Evolutionary conservation across 1,140 invertebrate species (phyloP), one percentile per base, ranked within the genome.

Genomic region (Magallana angulata): DNA sequence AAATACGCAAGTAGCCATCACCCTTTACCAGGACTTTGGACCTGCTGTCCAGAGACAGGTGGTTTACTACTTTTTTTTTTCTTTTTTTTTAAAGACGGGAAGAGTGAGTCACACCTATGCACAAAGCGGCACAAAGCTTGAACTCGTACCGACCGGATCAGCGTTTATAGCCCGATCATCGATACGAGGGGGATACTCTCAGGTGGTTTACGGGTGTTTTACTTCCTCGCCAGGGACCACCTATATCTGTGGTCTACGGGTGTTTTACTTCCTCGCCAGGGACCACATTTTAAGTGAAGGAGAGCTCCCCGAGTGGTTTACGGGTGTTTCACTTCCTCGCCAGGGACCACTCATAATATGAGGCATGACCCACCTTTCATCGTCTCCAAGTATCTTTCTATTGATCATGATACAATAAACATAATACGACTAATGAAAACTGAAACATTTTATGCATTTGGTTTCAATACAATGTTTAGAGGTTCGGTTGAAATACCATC

Each of bases 401-500:
- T 18, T 4, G 0, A 24, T 76, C 36, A 24, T 76, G 9, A 30
- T 18, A 24, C 9, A 24, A 12, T 16, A 12, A 76, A 18, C n/a
- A 24, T 36, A 76, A 30, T 11, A 24, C 5, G 9, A 76, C 18
- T 18, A 24, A 24, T 76, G 18, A 18, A n/a, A 16, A 36, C 36
- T 11, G n/a, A 18, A 12, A 76, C 18, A 11, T 18, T 76, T 16
- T 76, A 76, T 36, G 18, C 36, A 24, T 18, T 3, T 18, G 88
- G 85, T 56, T 81, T 62, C 7, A 86, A 58, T 11, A 48, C 60
- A 12, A 86, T 11, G n/a, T 89, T 82, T 7, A 89, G 36, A 48
- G 36, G 36, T 18, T 11, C 62, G 7, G 88, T 89, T 24, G 76
- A 64, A 8, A 89, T 62, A 12, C 82, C 81, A 30, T 89, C 88